A percentile compares a stretch with the other conserved stretches of the same genome.
phyloP scores from a whole-genome alignment of 2,888 invertebrate species.

The Stenichneumon culpator region DNA sequence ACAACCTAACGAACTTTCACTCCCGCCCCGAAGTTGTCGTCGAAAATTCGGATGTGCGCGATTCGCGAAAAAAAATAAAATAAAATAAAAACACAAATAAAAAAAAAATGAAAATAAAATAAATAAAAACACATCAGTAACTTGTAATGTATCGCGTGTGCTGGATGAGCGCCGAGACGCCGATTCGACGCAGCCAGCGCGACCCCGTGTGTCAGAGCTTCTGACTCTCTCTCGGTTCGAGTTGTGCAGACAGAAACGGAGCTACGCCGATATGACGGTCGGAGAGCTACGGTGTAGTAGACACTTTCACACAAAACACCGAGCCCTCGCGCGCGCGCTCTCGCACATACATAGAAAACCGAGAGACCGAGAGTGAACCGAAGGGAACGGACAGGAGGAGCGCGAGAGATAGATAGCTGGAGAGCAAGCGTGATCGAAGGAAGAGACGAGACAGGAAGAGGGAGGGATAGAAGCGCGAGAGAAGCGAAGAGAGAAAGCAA shows the following conservation, averaged over 20 bases:
- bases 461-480: conserved; percentile 68
- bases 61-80: neutral
- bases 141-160: conserved; percentile 50
- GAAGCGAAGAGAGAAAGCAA: conserved; percentile 57
- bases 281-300: conserved; percentile 59
- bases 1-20: conserved; percentile 39
- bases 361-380: conserved; percentile 56
- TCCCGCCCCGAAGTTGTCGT: neutral
- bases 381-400: conserved; percentile 71
- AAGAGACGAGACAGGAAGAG: conserved; percentile 67
- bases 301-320: conserved; percentile 53
- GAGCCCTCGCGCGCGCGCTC: conserved; percentile 46
- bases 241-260: conserved; percentile 83
- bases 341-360: conserved; percentile 62
- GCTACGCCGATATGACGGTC: conserved; percentile 83
- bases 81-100: conserved; percentile 37
- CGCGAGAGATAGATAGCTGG: conserved; percentile 69
- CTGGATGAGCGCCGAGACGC: conserved; percentile 70
- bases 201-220: conserved; percentile 80
- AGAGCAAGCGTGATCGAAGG: conserved; percentile 72
- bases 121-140: conserved; percentile 33
- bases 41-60: neutral
- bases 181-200: conserved; percentile 74
- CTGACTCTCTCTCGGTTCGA: conserved; percentile 77
- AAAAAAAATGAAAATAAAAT: conserved; percentile 28